phyloP scores from a whole-genome alignment of 2,888 invertebrate genomes.

The Labia minor region DNA sequence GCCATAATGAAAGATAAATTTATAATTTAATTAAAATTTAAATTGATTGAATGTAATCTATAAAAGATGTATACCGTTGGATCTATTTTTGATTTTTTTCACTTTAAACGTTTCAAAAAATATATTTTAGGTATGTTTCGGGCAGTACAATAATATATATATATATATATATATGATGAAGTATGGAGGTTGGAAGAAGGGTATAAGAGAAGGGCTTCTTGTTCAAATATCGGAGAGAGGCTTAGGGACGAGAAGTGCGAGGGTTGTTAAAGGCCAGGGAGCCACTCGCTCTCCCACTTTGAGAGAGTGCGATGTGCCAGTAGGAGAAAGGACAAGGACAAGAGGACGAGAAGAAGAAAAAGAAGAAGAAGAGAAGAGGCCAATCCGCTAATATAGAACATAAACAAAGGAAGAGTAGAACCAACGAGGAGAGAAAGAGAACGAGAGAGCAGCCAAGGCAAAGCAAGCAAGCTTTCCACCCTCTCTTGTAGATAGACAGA shows the following conservation, averaged over 20 bases:
- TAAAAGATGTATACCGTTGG: too few relatives aligned
- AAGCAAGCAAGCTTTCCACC: not conserved
- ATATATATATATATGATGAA: too few relatives aligned
- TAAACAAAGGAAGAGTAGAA: not conserved
- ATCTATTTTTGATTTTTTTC: too few relatives aligned
- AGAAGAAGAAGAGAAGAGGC: not conserved
- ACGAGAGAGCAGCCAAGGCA: too few relatives aligned
- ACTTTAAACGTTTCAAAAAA: too few relatives aligned
- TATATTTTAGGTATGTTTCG: too few relatives aligned
- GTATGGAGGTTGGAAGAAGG: not conserved
- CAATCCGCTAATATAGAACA: constrained; percentile 7
- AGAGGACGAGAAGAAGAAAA: not conserved
- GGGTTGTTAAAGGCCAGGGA: not conserved
- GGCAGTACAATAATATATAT: too few relatives aligned
- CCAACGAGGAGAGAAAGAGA: not conserved
- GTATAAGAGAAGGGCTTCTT: not conserved
- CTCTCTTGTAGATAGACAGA: not conserved
- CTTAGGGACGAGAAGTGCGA: not conserved
- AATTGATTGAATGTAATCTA: too few relatives aligned
- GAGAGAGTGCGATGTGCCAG: not conserved
- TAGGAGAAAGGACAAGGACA: not conserved
- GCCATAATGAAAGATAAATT: too few relatives aligned
- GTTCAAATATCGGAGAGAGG: not conserved
- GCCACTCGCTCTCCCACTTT: too few relatives aligned
- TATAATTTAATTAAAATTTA: too few relatives aligned